These are phyloP conservation scores for Crossaster papposus DNA, from an alignment of 53 echinoderm and acorn worm species.

Conservation along the genomic window DNA sequence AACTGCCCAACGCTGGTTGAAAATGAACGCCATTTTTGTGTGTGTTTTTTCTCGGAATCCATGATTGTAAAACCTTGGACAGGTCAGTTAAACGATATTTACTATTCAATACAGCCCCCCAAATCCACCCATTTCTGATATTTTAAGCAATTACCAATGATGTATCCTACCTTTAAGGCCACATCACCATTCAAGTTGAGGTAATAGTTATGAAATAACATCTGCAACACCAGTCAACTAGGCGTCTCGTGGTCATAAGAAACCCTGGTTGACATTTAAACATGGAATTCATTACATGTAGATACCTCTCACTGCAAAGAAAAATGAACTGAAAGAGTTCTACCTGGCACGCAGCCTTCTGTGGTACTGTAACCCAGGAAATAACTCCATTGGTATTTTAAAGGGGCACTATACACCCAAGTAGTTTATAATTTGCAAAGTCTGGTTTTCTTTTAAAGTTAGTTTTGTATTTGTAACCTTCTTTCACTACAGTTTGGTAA, in stretches of 20 bases:
- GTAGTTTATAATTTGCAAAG: background rate
- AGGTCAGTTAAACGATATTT: too few relatives aligned
- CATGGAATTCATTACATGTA: background rate
- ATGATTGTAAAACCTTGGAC: too few relatives aligned
- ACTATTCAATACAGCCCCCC: too few relatives aligned
- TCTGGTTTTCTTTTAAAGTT: background rate
- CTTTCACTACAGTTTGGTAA: background rate
- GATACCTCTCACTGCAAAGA: background rate
- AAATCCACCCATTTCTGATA: too few relatives aligned
- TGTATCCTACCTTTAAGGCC: too few relatives aligned
- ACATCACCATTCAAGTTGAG: background rate
- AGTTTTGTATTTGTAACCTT: background rate
- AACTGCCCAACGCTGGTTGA: too few relatives aligned
- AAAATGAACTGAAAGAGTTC: background rate
- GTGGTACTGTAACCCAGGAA: constrained; percentile 7
- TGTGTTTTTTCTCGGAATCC: too few relatives aligned
- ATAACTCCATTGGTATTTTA: constrained; percentile 42
- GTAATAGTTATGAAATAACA: too few relatives aligned
- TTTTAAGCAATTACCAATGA: too few relatives aligned
- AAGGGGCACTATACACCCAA: constrained; percentile 20
- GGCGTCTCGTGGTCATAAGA: background rate
- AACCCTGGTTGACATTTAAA: constrained; percentile 32
- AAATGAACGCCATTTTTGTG: too few relatives aligned
- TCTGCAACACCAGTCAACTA: background rate
- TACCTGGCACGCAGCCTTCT: constrained; percentile 5